These are phyloP conservation scores for Saiga tatarica DNA, from an alignment of 2,113 vertebrate species.

Conservation along the genomic window DNA sequence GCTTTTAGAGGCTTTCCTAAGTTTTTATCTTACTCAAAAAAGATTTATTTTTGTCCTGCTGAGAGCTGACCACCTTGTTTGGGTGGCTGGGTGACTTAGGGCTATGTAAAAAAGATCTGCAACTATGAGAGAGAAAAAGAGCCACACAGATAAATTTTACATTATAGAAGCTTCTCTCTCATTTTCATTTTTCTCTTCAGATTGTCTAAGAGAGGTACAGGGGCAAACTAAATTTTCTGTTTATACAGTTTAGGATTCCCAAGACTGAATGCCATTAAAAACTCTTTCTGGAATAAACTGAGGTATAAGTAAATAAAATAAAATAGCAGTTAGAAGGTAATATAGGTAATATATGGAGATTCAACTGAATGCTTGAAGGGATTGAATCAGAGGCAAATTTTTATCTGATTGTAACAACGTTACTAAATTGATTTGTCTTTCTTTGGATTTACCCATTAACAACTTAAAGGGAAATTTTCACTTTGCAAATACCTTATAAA, in stretches of 20 bases:
- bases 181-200: neutral
- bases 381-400: neutral
- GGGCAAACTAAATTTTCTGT: neutral
- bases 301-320: neutral
- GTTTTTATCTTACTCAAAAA: neutral
- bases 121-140: neutral
- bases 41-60: neutral
- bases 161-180: neutral
- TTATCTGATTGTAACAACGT: neutral
- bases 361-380: neutral
- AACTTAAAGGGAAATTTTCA: conserved; percentile 1
- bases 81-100: neutral
- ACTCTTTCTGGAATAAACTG: neutral
- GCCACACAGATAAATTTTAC: neutral
- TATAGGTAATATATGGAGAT: neutral
- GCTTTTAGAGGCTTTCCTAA: neutral
- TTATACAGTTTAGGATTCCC: neutral
- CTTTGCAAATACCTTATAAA: neutral
- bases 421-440: neutral
- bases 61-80: neutral
- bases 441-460: neutral
- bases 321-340: neutral
- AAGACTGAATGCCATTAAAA: neutral
- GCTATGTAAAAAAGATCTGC: neutral
- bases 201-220: neutral